A percentile compares a stretch with the other conserved stretches of the same genome.
Evolutionary conservation across 2,888 invertebrate species (phyloP).

Genomic region (Plagodis dolabraria): DNA sequence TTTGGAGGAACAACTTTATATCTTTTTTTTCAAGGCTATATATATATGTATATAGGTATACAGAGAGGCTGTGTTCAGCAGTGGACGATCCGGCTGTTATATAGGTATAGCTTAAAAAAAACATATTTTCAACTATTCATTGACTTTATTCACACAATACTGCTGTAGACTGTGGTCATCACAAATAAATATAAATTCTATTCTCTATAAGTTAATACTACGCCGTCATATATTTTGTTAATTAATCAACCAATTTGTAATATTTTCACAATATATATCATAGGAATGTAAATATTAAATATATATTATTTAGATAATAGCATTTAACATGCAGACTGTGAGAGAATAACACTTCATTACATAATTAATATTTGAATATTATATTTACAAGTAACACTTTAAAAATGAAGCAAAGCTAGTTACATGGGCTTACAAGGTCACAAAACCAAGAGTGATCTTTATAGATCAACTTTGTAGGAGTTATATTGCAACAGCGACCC

Average conservation of each 20-base stretch:
- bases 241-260: background rate
- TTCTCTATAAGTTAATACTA: conserved; percentile 29
- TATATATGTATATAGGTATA: no score
- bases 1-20: no score
- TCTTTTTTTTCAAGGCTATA: no score
- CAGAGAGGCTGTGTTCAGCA: no score
- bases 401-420: conserved; percentile 24
- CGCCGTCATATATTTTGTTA: conserved; percentile 28
- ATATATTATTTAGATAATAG: conserved; percentile 18
- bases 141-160: conserved; percentile 73
- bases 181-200: conserved; percentile 32
- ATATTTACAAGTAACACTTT: conserved; percentile 36
- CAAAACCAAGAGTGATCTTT: conserved; percentile 20
- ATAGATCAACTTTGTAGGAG: conserved; percentile 30
- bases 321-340: conserved; percentile 30
- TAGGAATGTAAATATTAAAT: conserved; percentile 50
- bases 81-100: no score
- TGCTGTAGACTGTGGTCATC: conserved; percentile 51
- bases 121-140: conserved; percentile 40
- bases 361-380: conserved; percentile 32
- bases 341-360: conserved; percentile 34
- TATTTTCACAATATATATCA: conserved; percentile 35
- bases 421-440: conserved; percentile 22
- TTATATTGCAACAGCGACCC: conserved; percentile 30
- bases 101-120: conserved; percentile 6